Conservation (phyloP, 2,888 invertebrate genomes). For the Sinohyriopsis cumingii region DNA sequence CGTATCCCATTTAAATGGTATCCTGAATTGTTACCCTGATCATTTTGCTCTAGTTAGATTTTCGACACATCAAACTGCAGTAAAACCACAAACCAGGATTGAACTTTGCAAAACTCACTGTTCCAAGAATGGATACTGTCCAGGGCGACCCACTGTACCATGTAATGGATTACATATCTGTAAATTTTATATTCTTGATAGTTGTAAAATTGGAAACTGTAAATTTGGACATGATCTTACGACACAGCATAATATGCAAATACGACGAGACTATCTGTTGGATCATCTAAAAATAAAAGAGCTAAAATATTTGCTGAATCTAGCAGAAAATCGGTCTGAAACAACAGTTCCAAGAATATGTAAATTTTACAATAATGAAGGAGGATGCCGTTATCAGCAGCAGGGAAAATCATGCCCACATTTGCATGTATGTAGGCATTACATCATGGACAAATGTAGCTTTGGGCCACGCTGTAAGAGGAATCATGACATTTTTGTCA, state of each 20-base stretch:
- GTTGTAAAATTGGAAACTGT: constrained; percentile 34
- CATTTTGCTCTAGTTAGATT: too few relatives aligned
- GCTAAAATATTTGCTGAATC: constrained; percentile 28
- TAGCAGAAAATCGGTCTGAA: constrained; percentile 24
- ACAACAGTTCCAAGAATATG: constrained; percentile 41
- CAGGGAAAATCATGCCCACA: constrained; percentile 30
- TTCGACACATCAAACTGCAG: background rate
- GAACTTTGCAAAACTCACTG: constrained; percentile 40
- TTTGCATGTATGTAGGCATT: constrained; percentile 46
- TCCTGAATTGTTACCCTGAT: too few relatives aligned
- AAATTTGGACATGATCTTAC: constrained; percentile 49
- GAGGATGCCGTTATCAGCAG: constrained; percentile 32
- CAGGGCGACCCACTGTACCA: constrained; percentile 18
- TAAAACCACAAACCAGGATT: constrained; percentile 31
- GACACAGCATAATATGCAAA: constrained; percentile 35
- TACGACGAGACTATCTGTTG: constrained; percentile 33
- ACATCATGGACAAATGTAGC: constrained; percentile 33
- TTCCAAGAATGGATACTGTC: constrained; percentile 28
- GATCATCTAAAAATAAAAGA: constrained; percentile 26
- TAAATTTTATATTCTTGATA: constrained; percentile 43
- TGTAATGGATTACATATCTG: constrained; percentile 46
- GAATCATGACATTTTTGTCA: constrained; percentile 37
- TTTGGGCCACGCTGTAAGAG: constrained; percentile 42
- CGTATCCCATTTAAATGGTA: too few relatives aligned
- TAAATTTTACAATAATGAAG: constrained; percentile 42